Base-by-base conservation (phyloP, 1,140 invertebrate genomes). In the Drosophila nannoptera region DNA sequence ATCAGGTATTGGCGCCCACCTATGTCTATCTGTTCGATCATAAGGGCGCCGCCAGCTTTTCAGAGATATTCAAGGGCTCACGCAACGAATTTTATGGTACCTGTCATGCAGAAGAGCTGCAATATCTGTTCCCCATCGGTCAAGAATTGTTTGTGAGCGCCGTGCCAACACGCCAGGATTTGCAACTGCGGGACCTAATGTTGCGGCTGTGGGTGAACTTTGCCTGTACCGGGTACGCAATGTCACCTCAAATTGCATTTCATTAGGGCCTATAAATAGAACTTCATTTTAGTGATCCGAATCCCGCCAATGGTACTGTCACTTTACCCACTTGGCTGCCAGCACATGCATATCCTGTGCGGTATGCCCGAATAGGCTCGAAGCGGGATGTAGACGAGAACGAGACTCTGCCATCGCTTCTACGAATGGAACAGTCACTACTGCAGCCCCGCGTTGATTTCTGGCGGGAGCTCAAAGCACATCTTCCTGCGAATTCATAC, bases 131-230 rank as follows among this genome's bases (percentile, higher is more conserved):
- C 70, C 94, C 94, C 0, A 92, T 94, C 33, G 90, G 90, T 0
- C 90, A 91, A 56, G 90, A 91, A 56, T 76, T 93, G 3, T 93
- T 93, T 62, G 88, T 90, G 2, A 90, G 92, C 45, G 88, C 78
- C 1, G 70, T 77, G 9, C 78, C 91, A 5, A 91, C 77, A 5
- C 72, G 89, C 8, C 76, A 90, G 16, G 92, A 93, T 73, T 75
- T 90, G 4, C 74, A 89, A 66, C 87, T 93, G 7, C 84, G 91
- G 0, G 89, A 92, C 40, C 40, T 92, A 12, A 78, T 95, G 69
- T 93, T 93, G 0, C 91, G 88, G n/a, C 64, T 94, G 22, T 95
- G 94, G 94, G 90, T 91, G 0, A 93, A 94, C 87, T 95, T 95
- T 77, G 94, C 94, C 0, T 92, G 90, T 83, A 91, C 90, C 35